Conservation (phyloP, 2,113 vertebrate species). For the Alethe diademata region DNA sequence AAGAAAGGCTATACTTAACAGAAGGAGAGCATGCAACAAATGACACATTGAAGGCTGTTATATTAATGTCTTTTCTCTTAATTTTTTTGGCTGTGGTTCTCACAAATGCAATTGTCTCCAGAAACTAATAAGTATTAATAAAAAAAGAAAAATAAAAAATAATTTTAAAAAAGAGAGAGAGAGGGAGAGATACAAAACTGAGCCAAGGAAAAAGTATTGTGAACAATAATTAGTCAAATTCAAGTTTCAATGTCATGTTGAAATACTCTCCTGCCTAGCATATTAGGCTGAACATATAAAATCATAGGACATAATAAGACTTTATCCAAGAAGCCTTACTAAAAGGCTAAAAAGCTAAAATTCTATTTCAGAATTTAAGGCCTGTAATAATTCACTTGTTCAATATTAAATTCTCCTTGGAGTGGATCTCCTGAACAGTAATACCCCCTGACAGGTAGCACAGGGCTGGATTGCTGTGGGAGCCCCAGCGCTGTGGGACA, state of each 20-base stretch:
- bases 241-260: background rate
- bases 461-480: background rate
- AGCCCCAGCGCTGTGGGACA: background rate
- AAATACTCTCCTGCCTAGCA: background rate
- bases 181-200: background rate
- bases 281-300: background rate
- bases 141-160: background rate
- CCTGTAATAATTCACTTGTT: background rate
- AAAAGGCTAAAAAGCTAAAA: background rate
- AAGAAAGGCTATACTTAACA: background rate
- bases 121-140: background rate
- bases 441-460: background rate
- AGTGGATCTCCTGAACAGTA: background rate
- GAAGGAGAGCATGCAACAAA: background rate
- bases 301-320: background rate
- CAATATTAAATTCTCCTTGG: background rate
- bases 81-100: background rate
- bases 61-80: background rate
- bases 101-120: background rate
- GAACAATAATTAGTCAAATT: background rate
- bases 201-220: background rate
- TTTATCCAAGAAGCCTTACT: background rate
- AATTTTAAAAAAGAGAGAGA: fast-evolving
- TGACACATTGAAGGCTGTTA: background rate
- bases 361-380: background rate